A percentile compares a stretch with the other conserved stretches of the same genome.
phyloP scores from a whole-genome alignment of 2,888 invertebrate species.

The Hipparchia sbordonii region DNA sequence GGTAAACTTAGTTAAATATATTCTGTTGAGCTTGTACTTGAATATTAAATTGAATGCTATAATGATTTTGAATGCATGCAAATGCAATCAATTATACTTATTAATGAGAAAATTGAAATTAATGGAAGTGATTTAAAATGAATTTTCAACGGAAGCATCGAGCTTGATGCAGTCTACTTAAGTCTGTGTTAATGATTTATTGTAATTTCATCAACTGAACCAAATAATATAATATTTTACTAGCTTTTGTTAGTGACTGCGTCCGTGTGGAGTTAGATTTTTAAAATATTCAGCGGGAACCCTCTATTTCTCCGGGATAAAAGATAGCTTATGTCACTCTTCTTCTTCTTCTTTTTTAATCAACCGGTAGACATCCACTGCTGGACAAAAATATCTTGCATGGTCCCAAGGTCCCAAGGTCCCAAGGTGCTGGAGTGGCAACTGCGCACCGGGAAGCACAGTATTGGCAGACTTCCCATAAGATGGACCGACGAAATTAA shows the following conservation, averaged over 20 bases:
- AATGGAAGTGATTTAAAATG: constrained; percentile 32
- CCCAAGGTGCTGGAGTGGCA: no score
- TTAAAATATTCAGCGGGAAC: no score
- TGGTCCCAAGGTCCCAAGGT: no score
- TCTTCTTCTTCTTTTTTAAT: no score
- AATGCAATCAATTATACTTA: constrained; percentile 37
- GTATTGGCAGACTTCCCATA: no score
- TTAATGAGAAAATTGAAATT: constrained; percentile 37
- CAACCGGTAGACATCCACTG: no score
- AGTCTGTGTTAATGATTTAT: constrained; percentile 12
- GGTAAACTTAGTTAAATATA: no score
- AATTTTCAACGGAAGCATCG: constrained; percentile 30
- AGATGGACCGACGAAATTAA: no score
- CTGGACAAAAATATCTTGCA: no score
- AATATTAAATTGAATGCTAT: constrained; percentile 33
- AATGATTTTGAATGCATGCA: constrained; percentile 34
- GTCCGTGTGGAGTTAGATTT: not conserved
- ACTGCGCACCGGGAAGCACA: no score
- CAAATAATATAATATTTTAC: not conserved
- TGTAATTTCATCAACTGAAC: not conserved
- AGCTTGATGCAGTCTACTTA: not conserved
- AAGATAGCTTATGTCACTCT: not conserved
- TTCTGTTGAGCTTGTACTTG: not conserved
- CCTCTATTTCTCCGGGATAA: not conserved
- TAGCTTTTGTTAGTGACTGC: not conserved